Percentiles rank a stretch among this genome's conserved stretches.
These are phyloP conservation scores for Anarhynchus alexandrinus DNA, from an alignment of 2,113 vertebrate species.

Conservation along the genomic window DNA sequence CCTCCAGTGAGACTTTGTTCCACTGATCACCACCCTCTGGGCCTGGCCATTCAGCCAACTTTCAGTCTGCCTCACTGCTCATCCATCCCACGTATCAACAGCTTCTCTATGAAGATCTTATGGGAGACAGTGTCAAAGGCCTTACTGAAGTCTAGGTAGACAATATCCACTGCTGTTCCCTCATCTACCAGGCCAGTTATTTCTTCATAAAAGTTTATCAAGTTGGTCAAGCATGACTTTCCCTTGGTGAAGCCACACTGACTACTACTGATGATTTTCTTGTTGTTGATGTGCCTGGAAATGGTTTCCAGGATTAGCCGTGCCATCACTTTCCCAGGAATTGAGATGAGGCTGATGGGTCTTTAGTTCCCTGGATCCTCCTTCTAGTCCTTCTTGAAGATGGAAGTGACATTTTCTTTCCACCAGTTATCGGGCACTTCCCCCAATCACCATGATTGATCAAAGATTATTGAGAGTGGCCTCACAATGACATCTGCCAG, in stretches of 20 bases:
- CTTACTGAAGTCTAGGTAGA: not conserved
- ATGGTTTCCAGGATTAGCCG: not conserved
- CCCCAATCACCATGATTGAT: too few species aligned
- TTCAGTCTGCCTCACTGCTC: not conserved
- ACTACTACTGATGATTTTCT: not conserved
- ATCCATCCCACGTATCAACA: not conserved
- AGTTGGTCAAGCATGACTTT: not conserved
- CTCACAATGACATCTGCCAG: not conserved
- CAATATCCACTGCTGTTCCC: not conserved
- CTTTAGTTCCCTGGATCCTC: not conserved
- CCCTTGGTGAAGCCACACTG: not conserved
- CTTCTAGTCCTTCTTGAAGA: not conserved
- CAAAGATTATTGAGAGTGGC: not conserved
- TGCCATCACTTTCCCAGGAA: not conserved
- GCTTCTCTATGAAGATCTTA: not conserved
- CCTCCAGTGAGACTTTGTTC: fast-evolving
- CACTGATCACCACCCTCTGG: not conserved
- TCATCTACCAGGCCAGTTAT: not conserved
- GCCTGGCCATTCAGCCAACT: not conserved
- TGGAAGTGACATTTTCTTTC: not conserved
- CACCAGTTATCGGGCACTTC: not conserved
- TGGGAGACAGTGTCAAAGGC: not conserved
- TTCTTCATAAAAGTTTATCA: not conserved
- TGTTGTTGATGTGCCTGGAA: not conserved
- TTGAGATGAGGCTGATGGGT: not conserved